Percentiles rank a stretch among this genome's conserved stretches.
These are phyloP conservation scores for Catalaphyllia jardinei DNA, from an alignment of 64 coral and sea anemone genomes.

Conservation along the genomic window DNA sequence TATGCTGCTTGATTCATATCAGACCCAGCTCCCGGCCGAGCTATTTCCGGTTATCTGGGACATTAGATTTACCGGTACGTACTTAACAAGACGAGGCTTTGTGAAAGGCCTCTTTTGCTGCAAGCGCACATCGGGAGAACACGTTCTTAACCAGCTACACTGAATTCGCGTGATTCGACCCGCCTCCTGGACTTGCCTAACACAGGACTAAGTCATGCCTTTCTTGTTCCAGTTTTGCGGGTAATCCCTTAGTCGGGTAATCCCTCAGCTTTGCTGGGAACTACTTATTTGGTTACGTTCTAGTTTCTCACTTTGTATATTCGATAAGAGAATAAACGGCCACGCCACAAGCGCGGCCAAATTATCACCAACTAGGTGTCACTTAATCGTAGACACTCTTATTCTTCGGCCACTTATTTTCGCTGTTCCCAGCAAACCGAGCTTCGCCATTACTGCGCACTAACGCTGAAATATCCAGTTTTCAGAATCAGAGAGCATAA, in stretches of 20 bases:
- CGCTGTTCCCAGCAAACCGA: slow-evolving; percentile 4
- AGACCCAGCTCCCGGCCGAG: background rate
- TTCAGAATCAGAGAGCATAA: background rate
- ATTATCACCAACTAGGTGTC: too few species aligned
- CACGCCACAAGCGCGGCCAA: too few species aligned
- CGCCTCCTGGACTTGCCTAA: background rate
- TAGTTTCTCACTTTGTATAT: background rate
- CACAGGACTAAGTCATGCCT: background rate
- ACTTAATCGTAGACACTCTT: too few species aligned
- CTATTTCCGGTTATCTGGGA: background rate
- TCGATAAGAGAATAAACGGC: too few species aligned
- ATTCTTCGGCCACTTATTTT: background rate
- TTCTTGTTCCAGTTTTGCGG: background rate
- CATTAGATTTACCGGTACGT: background rate
- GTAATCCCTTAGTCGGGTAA: too few species aligned
- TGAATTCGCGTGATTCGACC: background rate
- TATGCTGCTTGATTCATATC: background rate
- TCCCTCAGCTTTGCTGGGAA: background rate
- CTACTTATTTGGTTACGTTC: background rate
- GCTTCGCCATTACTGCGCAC: too few species aligned
- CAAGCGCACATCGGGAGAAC: background rate
- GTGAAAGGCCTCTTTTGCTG: too few species aligned
- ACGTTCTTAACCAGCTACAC: background rate
- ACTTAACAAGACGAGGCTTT: slow-evolving; percentile 1
- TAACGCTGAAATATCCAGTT: background rate